phyloP scores from a whole-genome alignment of 1,140 invertebrate genomes.

The Pantala flavescens region DNA sequence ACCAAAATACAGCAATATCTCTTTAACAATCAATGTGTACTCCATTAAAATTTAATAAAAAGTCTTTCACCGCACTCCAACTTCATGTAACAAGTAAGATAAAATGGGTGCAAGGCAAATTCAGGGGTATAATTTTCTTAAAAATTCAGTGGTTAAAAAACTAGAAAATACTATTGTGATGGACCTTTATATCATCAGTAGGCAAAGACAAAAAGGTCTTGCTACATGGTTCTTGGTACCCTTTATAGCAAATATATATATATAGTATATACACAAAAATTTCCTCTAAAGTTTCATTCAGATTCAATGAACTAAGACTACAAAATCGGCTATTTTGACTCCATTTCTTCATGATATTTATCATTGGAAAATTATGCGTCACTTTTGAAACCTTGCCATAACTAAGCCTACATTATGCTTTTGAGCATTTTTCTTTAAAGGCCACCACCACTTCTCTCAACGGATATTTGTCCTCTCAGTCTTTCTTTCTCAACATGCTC shows the following conservation, averaged over 20 bases:
- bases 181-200: background rate
- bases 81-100: too few species aligned
- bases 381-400: too few species aligned
- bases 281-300: background rate
- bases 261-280: background rate
- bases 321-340: too few species aligned
- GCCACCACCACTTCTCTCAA: conserved; percentile 89
- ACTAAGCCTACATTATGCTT: too few species aligned
- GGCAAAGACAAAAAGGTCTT: background rate
- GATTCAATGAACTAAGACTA: background rate
- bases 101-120: too few species aligned
- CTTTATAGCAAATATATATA: background rate
- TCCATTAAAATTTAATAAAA: too few species aligned
- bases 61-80: too few species aligned
- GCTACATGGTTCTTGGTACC: background rate
- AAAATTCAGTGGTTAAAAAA: background rate
- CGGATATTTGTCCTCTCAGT: conserved; percentile 68
- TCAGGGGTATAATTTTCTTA: too few species aligned
- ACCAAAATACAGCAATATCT: too few species aligned
- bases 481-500: conserved; percentile 61
- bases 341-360: too few species aligned
- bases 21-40: too few species aligned
- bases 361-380: too few species aligned
- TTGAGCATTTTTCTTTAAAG: conserved; percentile 46
- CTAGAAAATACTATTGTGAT: background rate